Evolutionary conservation across 2,113 vertebrate genomes (phyloP).

Genomic region (Lipotes vexillifer): DNA sequence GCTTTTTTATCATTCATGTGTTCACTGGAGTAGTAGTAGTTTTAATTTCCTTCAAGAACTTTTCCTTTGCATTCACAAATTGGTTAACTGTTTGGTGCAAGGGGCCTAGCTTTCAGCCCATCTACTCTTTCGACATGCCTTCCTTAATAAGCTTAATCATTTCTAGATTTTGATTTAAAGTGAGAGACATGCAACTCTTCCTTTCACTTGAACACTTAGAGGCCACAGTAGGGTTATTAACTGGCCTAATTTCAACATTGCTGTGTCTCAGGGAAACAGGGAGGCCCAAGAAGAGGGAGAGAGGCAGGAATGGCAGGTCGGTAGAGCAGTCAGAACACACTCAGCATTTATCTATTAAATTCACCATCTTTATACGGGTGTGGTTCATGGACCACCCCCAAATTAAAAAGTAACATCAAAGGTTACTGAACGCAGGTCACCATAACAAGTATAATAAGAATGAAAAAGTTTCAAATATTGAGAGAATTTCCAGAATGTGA

Average conservation of each 20-base stretch:
- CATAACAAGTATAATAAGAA: not conserved
- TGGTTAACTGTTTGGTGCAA: not conserved
- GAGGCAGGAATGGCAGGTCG: not conserved
- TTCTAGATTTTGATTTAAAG: not conserved
- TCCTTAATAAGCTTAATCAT: not conserved
- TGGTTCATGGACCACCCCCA: not conserved
- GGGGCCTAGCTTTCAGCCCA: not conserved
- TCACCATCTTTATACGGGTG: not conserved
- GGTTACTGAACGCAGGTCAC: not conserved
- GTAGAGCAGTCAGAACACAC: not conserved
- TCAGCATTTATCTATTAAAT: not conserved
- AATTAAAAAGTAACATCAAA: not conserved
- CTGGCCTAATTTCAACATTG: not conserved
- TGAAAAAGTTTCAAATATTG: not conserved
- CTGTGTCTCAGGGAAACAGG: not conserved
- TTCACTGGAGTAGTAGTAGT: not conserved
- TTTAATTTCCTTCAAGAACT: not conserved
- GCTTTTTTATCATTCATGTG: not conserved
- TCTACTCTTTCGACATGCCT: not conserved
- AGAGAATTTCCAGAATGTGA: not conserved
- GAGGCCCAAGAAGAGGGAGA: not conserved
- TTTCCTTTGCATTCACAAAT: not conserved
- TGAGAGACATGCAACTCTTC: not conserved
- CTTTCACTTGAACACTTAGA: not conserved
- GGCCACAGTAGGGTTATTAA: not conserved